phyloP scores from a whole-genome alignment of 2,888 invertebrate species.

The Ecdyonurus torrentis region DNA sequence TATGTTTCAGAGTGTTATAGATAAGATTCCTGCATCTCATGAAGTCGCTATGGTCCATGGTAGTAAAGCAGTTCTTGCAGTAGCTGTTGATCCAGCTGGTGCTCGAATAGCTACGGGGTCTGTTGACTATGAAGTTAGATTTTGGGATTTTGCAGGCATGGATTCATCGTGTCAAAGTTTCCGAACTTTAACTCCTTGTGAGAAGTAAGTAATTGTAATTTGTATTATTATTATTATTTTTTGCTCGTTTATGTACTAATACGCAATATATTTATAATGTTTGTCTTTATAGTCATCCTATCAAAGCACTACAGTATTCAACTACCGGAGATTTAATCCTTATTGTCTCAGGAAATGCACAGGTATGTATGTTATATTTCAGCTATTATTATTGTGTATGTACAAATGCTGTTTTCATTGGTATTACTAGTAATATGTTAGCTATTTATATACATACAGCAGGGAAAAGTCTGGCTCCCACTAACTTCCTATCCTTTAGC shows the following conservation, averaged over 20 bases:
- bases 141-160: conserved; percentile 99
- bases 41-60: conserved; percentile 83
- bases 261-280: conserved; percentile 1
- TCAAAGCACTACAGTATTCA: conserved; percentile 78
- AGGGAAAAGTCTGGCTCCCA: background rate
- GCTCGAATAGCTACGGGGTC: conserved; percentile 82
- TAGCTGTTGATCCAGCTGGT: conserved; percentile 87
- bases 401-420: too few species aligned
- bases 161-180: conserved; percentile 83
- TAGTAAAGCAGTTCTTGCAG: conserved; percentile 69
- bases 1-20: conserved; percentile 14
- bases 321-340: conserved; percentile 86
- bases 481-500: too few species aligned
- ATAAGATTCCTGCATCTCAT: conserved; percentile 54
- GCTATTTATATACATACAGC: background rate
- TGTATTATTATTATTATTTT: conserved; percentile 2
- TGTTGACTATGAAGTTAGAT: conserved; percentile 87
- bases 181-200: conserved; percentile 84
- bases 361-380: conserved; percentile 22
- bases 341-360: conserved; percentile 80
- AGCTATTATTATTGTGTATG: too few species aligned
- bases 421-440: too few species aligned
- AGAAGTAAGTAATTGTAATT: conserved; percentile 37
- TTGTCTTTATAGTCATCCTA: conserved; percentile 50
- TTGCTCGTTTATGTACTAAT: background rate